Base-by-base conservation (phyloP, 2,797 vertebrate genomes). In the Enteromius afrohamiltoni region DNA sequence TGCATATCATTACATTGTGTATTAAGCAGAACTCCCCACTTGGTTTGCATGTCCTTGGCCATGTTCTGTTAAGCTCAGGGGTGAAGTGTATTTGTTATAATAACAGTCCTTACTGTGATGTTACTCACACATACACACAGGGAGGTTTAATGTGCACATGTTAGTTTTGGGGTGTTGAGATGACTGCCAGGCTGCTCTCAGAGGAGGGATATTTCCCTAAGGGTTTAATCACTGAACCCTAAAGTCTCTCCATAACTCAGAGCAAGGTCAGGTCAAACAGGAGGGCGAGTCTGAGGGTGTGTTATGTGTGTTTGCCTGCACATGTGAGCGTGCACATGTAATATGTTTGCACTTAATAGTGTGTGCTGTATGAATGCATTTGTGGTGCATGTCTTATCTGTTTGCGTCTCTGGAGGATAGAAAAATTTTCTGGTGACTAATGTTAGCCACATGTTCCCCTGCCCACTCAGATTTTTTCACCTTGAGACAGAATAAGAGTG, bases 391-490 rank as follows among this genome's bases (percentile, higher is more conserved):
- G 49, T 74, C 51, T 83, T 77, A 58, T 79, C 34, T 79, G 37
- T 74, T 64, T 45, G 34, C 23, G 77, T 80, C 76, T 79, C 85
- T 70, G 26, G 77, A 76, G 83, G 67, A 37, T 79, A 84, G 64
- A 83, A 79, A 49, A 4, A 74, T 73, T 73, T 85, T 83, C 88
- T 89, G 86, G 83, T 89, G 87, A 74, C 58, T 89, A 88, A 90
- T 86, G 77, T 86, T 85, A 81, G 78, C 83, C 84, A 87, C 85
- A 88, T 85, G 86, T 86, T 85, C 70, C 47, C 70, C 58, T 79
- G 47, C 68, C 31, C 74, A 68, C 71, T 82, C 74, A 68, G 82
- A 87, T 86, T 80, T 83, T 40, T 83, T 76, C 76, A 74, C 80
- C 69, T 73, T 83, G 67, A 86, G 37, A 88, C 60, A 53, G 68